A percentile compares a stretch with the other conserved stretches of the same genome.
These are phyloP conservation scores for Tragopan temminckii DNA, from an alignment of 2,797 vertebrate species.

Conservation along the genomic window DNA sequence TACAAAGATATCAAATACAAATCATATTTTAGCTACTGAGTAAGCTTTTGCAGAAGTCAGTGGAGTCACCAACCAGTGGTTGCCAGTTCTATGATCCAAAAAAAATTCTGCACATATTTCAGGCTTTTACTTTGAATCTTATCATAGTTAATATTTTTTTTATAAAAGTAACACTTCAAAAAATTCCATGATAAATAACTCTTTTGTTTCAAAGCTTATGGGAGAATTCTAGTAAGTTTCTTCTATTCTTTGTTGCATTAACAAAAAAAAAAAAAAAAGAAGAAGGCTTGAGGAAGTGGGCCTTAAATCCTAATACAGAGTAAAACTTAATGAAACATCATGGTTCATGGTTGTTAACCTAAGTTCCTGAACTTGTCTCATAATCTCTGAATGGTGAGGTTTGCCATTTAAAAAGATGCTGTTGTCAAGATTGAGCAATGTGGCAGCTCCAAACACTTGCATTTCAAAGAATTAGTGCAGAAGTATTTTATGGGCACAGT, in stretches of 20 bases:
- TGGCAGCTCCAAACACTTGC: background rate
- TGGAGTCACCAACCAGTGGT: background rate
- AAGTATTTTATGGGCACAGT: background rate
- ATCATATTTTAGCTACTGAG: background rate
- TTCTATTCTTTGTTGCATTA: background rate
- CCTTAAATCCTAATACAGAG: background rate
- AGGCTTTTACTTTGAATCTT: background rate
- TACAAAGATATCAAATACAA: background rate
- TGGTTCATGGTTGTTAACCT: background rate
- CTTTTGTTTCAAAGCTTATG: background rate
- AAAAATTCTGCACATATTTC: rapidly evolving
- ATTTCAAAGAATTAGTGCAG: background rate
- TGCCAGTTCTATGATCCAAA: background rate
- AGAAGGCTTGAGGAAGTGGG: background rate
- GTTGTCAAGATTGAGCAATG: background rate
- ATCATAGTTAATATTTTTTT: background rate
- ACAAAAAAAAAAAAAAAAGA: background rate
- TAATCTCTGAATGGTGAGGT: background rate
- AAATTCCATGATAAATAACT: background rate
- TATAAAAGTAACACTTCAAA: background rate
- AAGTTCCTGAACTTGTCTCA: background rate
- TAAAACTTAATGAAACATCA: no score
- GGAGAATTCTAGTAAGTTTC: background rate
- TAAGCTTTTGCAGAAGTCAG: background rate
- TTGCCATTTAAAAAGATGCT: background rate